Evolutionary conservation across 2,797 vertebrate species (phyloP).

Genomic region (Taeniopygia guttata): DNA sequence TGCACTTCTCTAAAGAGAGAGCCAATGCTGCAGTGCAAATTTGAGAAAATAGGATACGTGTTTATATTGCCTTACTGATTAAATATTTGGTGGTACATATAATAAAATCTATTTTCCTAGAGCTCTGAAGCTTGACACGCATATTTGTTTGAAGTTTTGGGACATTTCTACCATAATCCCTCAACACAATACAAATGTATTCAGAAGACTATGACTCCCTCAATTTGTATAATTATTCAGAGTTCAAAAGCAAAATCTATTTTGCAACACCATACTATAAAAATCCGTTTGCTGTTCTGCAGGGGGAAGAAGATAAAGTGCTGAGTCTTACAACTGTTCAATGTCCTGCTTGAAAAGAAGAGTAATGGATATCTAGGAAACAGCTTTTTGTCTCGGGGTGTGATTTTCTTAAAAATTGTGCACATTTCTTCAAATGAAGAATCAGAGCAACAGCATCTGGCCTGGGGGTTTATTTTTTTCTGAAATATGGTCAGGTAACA

Average conservation of each 20-base stretch:
- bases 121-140: slow-evolving; percentile 38
- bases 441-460: background rate
- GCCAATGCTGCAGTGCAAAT: background rate
- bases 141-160: slow-evolving; percentile 68
- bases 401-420: background rate
- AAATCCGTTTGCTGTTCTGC: background rate
- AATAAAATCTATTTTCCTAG: slow-evolving; percentile 59
- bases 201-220: slow-evolving; percentile 24
- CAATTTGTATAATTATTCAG: slow-evolving; percentile 16
- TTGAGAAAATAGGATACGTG: slow-evolving; percentile 7
- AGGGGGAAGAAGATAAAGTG: background rate
- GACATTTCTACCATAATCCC: slow-evolving; percentile 53
- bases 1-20: slow-evolving; percentile 25
- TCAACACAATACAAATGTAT: background rate
- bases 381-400: background rate
- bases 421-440: background rate
- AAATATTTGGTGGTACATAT: slow-evolving; percentile 57
- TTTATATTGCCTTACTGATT: slow-evolving; percentile 58
- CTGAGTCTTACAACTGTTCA: background rate
- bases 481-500: background rate
- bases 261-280: background rate
- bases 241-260: slow-evolving; percentile 52
- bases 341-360: background rate
- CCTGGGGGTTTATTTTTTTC: background rate
- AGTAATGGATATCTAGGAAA: background rate